A percentile compares a stretch with the other conserved stretches of the same genome.
Conservation (phyloP, 2,113 vertebrate genomes). For the Kobus ellipsiprymnus region DNA sequence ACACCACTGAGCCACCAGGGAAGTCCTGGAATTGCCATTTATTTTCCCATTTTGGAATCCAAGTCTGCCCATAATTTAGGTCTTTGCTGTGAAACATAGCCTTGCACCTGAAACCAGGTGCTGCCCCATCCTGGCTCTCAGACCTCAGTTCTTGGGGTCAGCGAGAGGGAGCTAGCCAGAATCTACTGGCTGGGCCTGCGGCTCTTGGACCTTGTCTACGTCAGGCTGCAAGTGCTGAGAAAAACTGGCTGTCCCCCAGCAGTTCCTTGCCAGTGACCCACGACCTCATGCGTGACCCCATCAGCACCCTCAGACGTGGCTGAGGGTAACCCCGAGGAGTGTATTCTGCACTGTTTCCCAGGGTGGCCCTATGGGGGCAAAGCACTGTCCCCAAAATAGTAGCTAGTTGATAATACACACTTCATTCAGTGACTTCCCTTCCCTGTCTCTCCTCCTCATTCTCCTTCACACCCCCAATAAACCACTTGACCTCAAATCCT, state of each 20-base stretch:
- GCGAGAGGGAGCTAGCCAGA: neutral
- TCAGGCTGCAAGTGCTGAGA: neutral
- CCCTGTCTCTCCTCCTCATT: neutral
- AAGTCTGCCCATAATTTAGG: neutral
- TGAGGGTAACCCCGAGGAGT: accelerated
- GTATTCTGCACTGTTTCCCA: no score
- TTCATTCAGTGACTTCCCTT: neutral
- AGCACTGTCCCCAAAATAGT: neutral
- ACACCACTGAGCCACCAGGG: neutral
- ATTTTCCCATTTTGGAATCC: neutral
- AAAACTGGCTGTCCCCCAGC: neutral
- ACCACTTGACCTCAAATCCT: neutral
- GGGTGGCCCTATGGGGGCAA: neutral
- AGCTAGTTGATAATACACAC: neutral
- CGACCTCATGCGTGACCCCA: no score
- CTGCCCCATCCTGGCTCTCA: neutral
- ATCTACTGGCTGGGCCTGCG: neutral
- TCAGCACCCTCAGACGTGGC: neutral
- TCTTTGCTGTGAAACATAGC: neutral
- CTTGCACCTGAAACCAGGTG: neutral
- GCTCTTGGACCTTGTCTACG: neutral
- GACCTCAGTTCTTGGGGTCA: neutral
- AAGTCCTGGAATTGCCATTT: neutral
- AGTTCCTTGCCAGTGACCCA: neutral
- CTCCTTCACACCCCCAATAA: neutral